Conservation (phyloP, 2,797 vertebrate genomes). For the Girardinus metallicus region DNA sequence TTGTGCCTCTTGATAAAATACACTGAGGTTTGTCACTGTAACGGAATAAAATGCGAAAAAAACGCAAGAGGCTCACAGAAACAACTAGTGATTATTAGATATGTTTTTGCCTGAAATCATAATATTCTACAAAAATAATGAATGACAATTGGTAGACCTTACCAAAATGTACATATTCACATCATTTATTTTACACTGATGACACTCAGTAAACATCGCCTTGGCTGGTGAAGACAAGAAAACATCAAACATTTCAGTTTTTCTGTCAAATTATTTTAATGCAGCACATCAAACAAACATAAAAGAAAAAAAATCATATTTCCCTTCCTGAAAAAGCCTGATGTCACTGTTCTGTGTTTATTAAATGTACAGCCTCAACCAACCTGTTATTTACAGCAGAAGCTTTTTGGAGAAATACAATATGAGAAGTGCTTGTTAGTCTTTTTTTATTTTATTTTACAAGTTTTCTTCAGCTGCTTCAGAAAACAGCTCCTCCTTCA, state of each 20-base stretch:
- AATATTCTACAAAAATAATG: background rate
- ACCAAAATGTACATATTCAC: background rate
- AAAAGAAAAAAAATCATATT: background rate
- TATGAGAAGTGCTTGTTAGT: background rate
- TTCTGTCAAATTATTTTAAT: background rate
- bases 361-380: background rate
- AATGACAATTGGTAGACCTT: background rate
- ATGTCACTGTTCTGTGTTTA: background rate
- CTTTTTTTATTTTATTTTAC: background rate
- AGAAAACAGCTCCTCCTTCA: constrained; percentile 76
- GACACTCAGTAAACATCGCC: background rate
- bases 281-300: background rate
- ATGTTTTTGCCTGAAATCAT: background rate
- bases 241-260: background rate
- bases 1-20: background rate
- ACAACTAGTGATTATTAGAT: background rate
- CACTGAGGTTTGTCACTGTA: background rate
- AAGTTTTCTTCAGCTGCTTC: background rate
- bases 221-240: background rate
- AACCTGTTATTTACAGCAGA: background rate
- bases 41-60: background rate
- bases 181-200: background rate
- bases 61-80: background rate
- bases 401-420: background rate
- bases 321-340: background rate